These are phyloP conservation scores for Muscicapa comitata DNA, from an alignment of 2,797 vertebrate species.

Conservation along the genomic window DNA sequence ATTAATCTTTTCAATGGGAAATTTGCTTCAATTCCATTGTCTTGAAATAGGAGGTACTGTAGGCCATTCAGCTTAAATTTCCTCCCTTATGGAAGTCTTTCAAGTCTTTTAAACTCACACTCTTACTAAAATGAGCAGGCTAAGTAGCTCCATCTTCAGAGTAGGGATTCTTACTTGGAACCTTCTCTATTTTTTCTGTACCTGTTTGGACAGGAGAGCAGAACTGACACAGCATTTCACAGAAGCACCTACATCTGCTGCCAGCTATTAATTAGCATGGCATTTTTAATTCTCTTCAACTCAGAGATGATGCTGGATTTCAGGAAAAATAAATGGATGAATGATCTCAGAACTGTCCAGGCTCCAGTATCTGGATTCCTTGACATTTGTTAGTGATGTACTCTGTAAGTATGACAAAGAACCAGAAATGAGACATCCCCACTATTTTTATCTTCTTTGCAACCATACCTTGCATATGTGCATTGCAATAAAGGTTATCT, in stretches of 20 bases:
- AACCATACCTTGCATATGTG: not conserved
- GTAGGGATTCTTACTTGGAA: not conserved
- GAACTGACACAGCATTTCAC: not conserved
- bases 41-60: not conserved
- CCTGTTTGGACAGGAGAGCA: not conserved
- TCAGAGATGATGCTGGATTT: not conserved
- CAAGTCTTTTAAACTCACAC: not conserved
- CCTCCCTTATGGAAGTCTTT: not conserved
- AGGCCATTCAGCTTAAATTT: not conserved
- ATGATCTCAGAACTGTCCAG: not conserved
- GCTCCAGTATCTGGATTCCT: not conserved
- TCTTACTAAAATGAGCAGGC: not conserved
- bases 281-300: not conserved
- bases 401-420: not conserved
- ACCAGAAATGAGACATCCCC: not conserved
- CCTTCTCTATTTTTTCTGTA: not conserved
- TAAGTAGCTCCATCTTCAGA: not conserved
- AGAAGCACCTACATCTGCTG: not conserved
- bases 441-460: not conserved
- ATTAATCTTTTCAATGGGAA: not conserved
- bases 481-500: not conserved
- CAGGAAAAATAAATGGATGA: not conserved
- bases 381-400: not conserved
- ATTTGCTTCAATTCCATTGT: not conserved
- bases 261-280: rapidly evolving